Conservation (phyloP, 2,113 vertebrate species). For the Tor tambroides region DNA sequence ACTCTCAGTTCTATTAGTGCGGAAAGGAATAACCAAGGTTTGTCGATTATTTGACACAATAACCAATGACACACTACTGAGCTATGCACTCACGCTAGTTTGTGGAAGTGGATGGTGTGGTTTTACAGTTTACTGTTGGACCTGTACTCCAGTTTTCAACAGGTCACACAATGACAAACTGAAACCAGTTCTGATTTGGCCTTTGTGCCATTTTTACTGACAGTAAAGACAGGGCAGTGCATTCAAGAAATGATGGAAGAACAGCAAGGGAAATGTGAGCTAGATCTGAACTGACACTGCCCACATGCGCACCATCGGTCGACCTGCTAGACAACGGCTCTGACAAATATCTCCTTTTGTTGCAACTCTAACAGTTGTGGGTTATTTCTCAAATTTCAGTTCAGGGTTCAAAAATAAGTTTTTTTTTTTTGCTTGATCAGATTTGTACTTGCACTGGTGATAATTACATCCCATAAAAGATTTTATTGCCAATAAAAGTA, state of each 20-base stretch:
- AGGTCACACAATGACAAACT: background rate
- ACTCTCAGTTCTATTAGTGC: background rate
- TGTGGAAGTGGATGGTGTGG: background rate
- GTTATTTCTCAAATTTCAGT: background rate
- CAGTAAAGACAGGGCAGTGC: background rate
- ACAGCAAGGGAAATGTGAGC: background rate
- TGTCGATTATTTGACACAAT: background rate
- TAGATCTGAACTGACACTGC: background rate
- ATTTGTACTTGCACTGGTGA: too few relatives aligned
- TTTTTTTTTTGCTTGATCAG: too few relatives aligned
- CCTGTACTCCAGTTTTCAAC: background rate
- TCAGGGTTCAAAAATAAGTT: too few relatives aligned
- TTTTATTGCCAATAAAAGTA: too few relatives aligned
- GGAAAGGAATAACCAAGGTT: background rate
- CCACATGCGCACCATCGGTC: background rate
- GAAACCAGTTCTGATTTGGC: background rate
- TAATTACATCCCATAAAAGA: too few relatives aligned
- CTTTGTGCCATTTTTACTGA: background rate
- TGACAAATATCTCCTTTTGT: too few relatives aligned
- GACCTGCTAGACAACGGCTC: too few relatives aligned
- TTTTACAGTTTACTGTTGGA: background rate
- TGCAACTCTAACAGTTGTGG: background rate
- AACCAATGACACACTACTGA: background rate
- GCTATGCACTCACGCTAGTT: background rate
- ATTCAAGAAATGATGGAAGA: background rate